Conservation (phyloP, 2,113 vertebrate species). For the Platichthys stellatus region DNA sequence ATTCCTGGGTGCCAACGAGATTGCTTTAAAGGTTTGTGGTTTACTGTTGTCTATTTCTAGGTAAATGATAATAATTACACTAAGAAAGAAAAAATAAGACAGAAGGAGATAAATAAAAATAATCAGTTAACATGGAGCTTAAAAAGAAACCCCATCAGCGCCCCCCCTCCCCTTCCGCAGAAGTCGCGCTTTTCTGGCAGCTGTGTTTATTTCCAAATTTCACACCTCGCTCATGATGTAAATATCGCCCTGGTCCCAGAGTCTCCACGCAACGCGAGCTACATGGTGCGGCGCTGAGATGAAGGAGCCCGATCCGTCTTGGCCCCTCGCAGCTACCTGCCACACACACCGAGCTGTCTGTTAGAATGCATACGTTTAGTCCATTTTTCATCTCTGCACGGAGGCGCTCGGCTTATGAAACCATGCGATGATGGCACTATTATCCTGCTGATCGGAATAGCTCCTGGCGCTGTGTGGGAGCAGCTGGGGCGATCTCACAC, state of each 20-base stretch:
- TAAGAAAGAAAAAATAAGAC: neutral
- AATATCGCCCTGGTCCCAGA: slow-evolving; percentile 33
- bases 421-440: slow-evolving; percentile 60
- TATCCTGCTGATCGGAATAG: slow-evolving; percentile 71
- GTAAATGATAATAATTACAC: neutral
- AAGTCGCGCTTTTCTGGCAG: neutral
- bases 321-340: slow-evolving; percentile 17
- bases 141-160: neutral
- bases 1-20: neutral
- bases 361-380: slow-evolving; percentile 53
- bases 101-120: slow-evolving; percentile 7
- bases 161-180: neutral
- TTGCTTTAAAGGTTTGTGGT: neutral
- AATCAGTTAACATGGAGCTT: neutral
- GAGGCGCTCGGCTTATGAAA: slow-evolving; percentile 56
- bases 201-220: slow-evolving; percentile 42
- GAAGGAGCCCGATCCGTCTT: slow-evolving; percentile 46
- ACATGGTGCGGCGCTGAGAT: slow-evolving; percentile 36
- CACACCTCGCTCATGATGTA: slow-evolving; percentile 47
- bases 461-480: slow-evolving; percentile 66
- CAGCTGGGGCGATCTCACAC: slow-evolving; percentile 57
- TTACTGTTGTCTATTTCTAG: neutral
- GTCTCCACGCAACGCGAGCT: slow-evolving; percentile 29
- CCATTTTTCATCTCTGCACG: slow-evolving; percentile 45
- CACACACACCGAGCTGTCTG: slow-evolving; percentile 20